These are phyloP conservation scores for Atta cephalotes DNA, from an alignment of 1,140 invertebrate genomes.

Conservation along the genomic window DNA sequence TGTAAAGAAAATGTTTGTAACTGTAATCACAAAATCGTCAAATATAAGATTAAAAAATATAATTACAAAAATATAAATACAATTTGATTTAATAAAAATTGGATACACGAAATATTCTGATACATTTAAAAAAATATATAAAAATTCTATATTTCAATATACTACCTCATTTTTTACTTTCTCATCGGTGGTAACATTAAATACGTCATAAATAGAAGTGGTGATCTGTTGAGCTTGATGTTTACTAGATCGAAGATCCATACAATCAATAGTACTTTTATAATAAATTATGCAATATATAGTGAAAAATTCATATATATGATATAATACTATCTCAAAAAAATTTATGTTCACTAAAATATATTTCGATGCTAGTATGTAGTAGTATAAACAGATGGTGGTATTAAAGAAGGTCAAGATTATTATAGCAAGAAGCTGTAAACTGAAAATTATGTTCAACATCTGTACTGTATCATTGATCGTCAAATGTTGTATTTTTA, in stretches of 20 bases:
- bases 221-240: not conserved
- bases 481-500: slow-evolving; percentile 77
- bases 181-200: not conserved
- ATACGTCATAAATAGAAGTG: not conserved
- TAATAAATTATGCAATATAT: not conserved
- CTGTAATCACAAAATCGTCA: not conserved
- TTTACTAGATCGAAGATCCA: not conserved
- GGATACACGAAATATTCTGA: not conserved
- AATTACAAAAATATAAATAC: not conserved
- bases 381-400: slow-evolving; percentile 78
- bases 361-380: slow-evolving; percentile 46
- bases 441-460: slow-evolving; percentile 76
- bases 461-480: slow-evolving; percentile 75
- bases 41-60: not conserved
- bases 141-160: not conserved
- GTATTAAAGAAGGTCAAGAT: slow-evolving; percentile 77
- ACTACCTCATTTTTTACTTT: not conserved
- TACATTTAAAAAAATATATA: not conserved
- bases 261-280: not conserved
- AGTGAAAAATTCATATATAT: not conserved
- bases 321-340: not conserved
- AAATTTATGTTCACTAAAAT: too few species aligned
- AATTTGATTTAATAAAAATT: not conserved
- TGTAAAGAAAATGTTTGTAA: not conserved
- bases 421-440: slow-evolving; percentile 72